These are phyloP conservation scores for Julus scandinavius DNA, from an alignment of 2,888 invertebrate species.

Conservation along the genomic window DNA sequence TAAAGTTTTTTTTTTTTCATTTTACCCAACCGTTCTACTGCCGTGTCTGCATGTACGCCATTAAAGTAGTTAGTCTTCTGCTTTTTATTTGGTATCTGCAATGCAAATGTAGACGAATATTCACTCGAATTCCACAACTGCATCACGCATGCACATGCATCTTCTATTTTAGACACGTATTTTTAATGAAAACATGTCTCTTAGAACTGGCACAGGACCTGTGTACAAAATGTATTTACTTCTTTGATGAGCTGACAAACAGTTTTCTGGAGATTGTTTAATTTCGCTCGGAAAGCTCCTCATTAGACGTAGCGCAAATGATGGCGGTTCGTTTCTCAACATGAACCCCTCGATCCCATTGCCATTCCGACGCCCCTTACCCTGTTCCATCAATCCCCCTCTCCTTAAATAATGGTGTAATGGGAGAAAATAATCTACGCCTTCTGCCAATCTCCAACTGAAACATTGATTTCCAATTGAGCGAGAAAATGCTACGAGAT, in stretches of 20 bases:
- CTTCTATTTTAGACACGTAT: not conserved
- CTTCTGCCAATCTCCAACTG: constrained; percentile 44
- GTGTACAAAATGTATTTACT: constrained; percentile 53
- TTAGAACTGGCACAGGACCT: not conserved
- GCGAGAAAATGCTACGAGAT: constrained; percentile 15
- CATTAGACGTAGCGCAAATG: constrained; percentile 41
- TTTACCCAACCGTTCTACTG: too few relatives aligned
- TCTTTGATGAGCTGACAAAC: constrained; percentile 56
- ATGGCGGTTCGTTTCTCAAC: constrained; percentile 31
- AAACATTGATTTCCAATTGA: constrained; percentile 52
- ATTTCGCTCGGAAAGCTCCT: constrained; percentile 49
- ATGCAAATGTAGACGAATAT: not conserved
- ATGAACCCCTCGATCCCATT: not conserved
- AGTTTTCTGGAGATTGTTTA: constrained; percentile 48
- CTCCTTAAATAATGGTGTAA: constrained; percentile 39
- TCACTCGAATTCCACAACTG: constrained; percentile 2
- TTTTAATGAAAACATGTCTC: not conserved
- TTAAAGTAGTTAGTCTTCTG: not conserved
- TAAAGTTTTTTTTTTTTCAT: too few relatives aligned
- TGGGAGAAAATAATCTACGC: constrained; percentile 47
- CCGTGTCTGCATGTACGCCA: too few relatives aligned
- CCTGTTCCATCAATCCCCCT: constrained; percentile 7
- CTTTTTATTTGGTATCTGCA: not conserved
- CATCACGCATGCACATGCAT: not conserved
- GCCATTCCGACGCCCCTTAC: not conserved